Conservation (phyloP, 2,113 vertebrate species). For the Ammospiza caudacuta region DNA sequence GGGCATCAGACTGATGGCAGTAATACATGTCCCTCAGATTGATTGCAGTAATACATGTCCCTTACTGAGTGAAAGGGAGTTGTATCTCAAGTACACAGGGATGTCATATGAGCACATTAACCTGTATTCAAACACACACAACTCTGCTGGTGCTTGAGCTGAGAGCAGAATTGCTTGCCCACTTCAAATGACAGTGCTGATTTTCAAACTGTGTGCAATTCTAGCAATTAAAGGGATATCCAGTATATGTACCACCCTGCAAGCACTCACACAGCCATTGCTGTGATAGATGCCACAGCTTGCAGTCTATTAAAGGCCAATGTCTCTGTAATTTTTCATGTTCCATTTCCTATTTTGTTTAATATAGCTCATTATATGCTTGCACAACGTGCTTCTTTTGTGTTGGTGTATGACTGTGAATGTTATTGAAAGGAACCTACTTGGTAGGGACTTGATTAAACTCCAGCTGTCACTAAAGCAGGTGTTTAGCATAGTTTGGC, state of each 20-base stretch:
- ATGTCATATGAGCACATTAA: background rate
- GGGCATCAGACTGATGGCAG: background rate
- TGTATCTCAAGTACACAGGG: background rate
- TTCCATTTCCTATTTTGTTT: constrained; percentile 14
- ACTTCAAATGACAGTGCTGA: background rate
- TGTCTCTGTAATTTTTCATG: constrained; percentile 10
- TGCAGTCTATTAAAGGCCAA: background rate
- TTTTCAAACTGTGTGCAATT: background rate
- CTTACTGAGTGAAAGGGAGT: background rate
- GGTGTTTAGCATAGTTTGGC: background rate
- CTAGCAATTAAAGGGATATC: background rate
- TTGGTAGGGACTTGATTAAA: background rate
- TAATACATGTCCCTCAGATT: background rate
- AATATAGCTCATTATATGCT: constrained; percentile 27
- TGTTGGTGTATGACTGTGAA: constrained; percentile 5
- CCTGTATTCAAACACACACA: background rate
- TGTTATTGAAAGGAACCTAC: constrained; percentile 7
- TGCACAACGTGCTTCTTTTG: background rate
- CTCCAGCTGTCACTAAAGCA: background rate
- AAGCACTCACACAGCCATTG: background rate
- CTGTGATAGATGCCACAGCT: background rate
- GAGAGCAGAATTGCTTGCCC: background rate
- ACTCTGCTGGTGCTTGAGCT: background rate
- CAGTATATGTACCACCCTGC: background rate
- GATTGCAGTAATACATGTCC: background rate